Evolutionary conservation across 2,797 vertebrate genomes (phyloP), one percentile per base, ranked within the genome.

Genomic region (Thalassophryne amazonica): DNA sequence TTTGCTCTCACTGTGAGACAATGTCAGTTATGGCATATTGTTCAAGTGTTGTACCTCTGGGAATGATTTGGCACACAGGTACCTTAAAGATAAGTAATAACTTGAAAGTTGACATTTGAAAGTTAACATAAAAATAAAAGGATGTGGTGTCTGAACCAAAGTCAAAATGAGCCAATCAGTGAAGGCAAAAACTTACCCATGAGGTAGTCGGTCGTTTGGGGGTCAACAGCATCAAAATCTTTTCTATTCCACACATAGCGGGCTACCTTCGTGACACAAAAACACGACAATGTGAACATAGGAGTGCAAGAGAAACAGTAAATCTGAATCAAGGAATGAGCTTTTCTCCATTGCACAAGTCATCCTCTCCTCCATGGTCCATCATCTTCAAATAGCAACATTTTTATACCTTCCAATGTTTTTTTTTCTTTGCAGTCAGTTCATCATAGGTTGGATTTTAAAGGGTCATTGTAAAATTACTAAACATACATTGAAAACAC

Each of bases 201-300:
- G 20, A 92, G 84, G 60, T 91, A 90, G 60, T 92, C 89, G 0
- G 89, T 92, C n/a, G 54, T 83, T 27, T 85, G 59, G 33, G 86
- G 84, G 62, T 91, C 80, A 14, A 92, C 83, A 0, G 76, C 69
- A 3, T 84, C 80, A 43, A 92, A 91, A 16, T 88, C 84, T 0
- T 43, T 84, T 60, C 72, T 86, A 50, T 92, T 91, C 88, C 90
- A 92, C 41, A 89, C 88, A 3, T 87, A 92, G 42, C 7, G 83
- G 2, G 88, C 89, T 5, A 85, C 81, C 89, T 91, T 70, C 10
- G 20, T 3, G 37, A 61, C 25, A 61, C 41, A 59, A 3, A 21
- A n/a, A 20, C 8, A 34, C 21, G 15, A 41, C 3, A 46, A n/a
- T n/a, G n/a, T 0, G 12, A 6, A 49, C 24, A 25, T 16, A 4